Evolutionary conservation across 2,888 invertebrate species (phyloP).

Genomic region (Scrobipalpa atriplicella): DNA sequence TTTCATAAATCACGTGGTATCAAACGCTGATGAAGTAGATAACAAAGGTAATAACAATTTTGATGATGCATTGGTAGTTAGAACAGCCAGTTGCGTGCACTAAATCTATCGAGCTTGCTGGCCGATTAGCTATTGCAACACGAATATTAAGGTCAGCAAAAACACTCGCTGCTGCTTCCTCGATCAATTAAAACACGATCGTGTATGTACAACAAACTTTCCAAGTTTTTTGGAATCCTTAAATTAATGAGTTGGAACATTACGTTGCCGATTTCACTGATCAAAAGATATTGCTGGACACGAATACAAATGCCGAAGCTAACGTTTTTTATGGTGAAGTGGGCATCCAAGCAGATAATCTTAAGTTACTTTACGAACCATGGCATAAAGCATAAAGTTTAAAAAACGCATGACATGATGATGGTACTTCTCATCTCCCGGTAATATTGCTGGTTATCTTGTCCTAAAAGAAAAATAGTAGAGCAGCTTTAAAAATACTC

Average conservation of each 20-base stretch:
- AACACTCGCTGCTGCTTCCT: constrained; percentile 44
- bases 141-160: constrained; percentile 48
- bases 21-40: neutral
- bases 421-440: constrained; percentile 1
- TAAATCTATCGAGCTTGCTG: constrained; percentile 35
- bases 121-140: constrained; percentile 46
- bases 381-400: neutral
- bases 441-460: neutral
- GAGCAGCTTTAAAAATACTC: neutral
- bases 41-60: constrained; percentile 3
- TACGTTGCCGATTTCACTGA: constrained; percentile 16
- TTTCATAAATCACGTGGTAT: constrained; percentile 1
- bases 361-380: neutral
- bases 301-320: neutral
- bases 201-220: constrained; percentile 30
- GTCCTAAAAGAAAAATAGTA: neutral
- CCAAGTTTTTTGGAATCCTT: constrained; percentile 30
- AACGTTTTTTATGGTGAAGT: neutral
- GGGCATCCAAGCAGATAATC: neutral
- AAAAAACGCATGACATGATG: neutral
- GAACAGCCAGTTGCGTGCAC: constrained; percentile 31
- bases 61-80: constrained; percentile 24
- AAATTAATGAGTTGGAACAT: constrained; percentile 20
- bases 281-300: neutral
- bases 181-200: constrained; percentile 33